These are phyloP conservation scores for Burhinus bistriatus DNA, from an alignment of 2,113 vertebrate genomes.

Conservation along the genomic window DNA sequence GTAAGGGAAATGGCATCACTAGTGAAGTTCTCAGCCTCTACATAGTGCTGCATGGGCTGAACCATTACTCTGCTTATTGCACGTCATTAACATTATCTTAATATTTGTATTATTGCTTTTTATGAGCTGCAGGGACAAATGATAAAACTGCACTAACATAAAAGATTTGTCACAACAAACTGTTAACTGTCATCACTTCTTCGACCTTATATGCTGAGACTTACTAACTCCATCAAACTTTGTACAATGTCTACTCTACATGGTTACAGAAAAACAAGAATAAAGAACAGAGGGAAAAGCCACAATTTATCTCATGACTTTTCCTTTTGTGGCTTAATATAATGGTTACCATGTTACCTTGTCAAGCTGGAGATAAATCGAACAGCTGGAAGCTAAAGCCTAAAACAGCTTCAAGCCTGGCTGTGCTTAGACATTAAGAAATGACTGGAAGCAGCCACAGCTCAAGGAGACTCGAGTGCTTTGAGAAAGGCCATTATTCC, in stretches of 20 bases:
- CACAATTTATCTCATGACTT: background rate
- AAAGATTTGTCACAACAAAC: background rate
- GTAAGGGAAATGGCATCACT: background rate
- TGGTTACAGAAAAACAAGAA: background rate
- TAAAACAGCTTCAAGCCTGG: background rate
- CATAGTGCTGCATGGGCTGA: background rate
- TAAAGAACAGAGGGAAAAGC: background rate
- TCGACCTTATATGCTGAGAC: background rate
- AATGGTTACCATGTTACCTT: background rate
- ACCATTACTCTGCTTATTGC: background rate
- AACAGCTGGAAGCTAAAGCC: background rate
- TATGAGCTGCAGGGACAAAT: background rate
- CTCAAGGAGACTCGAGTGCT: background rate
- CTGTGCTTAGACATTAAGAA: background rate
- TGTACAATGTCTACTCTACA: background rate
- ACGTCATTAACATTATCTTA: background rate
- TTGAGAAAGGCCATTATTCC: background rate
- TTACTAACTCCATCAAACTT: background rate
- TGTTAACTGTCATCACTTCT: background rate
- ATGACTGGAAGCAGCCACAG: background rate
- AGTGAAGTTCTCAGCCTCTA: background rate
- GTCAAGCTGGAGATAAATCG: constrained; percentile 12
- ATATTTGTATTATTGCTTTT: background rate
- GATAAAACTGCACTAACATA: background rate
- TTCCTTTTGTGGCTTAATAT: background rate